Evolutionary conservation across 1,140 invertebrate species (phyloP), one percentile per base, ranked within the genome.

Genomic region (Magallana ariakensis): DNA sequence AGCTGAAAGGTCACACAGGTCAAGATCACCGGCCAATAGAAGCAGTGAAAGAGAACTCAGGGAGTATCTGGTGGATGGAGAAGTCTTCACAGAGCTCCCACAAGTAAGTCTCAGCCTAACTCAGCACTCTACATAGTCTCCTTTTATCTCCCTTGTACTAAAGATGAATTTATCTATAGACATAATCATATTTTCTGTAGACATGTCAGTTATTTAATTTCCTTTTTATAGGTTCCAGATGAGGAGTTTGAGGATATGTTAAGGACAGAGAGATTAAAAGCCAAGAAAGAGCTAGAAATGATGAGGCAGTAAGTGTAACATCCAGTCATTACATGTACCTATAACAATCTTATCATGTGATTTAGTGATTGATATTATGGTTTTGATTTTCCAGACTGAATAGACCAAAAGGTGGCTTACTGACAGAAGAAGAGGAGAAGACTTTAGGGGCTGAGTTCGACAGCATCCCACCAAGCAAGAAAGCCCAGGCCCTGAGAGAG

Each of bases 401-500:
- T 19, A 57, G 55, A 56, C 87, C 85, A n/a, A 83, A 88, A 56
- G 82, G 83, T n/a, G 56, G 62, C 58, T 22, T 88, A n/a, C 62
- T 75, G 56, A 75, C 58, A 26, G 85, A 83, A 53, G 85, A 85
- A 58, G 70, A 87, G 22, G 85, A 88, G 33, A 85, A 87, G 53
- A 88, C 89, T 33, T 70, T 85, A 85, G 87, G 86, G 22, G 87
- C 85, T 16, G 85, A 87, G n/a, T 88, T 88, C 81, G 91, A 92
- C 84, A 87, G 82, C 58, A 87, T 90, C 6, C 92, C 91, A 8
- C 85, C 91, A 11, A 92, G 89, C 84, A 89, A 88, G 19, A 90
- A 90, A 83, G 91, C 89, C 13, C 89, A 91, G 83, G 87, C 92
- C 5, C 87, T 94, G 11, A 88, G 89, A 1, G 87, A 91, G 66